Evolutionary conservation across 2,113 vertebrate genomes (phyloP), one percentile per base, ranked within the genome.

Genomic region (Arothron firmamentum): DNA sequence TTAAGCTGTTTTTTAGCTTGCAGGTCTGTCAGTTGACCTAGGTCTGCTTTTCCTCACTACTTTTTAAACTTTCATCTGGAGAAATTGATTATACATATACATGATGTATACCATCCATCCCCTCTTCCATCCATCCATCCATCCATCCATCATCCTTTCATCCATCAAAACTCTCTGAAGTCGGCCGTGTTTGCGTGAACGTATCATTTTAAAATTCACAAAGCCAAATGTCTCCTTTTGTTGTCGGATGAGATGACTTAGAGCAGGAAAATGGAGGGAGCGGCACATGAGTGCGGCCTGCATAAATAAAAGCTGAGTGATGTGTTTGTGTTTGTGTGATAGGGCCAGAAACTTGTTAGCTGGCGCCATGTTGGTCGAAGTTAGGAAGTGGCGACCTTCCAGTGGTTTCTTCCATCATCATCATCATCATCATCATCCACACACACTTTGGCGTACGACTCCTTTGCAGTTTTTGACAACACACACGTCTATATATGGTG

Each of bases 371-470:
- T 68, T 50, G 61, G 42, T 52, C 56, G 43, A 64, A 77, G 70
- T 78, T 76, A 80, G 65, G 59, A 82, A 48, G 56, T 76, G 77
- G 79, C 61, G 51, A 62, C 50, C 50, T 50, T 82, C 80, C 83
- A 78, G 53, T 2, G 15, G 54, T 69, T 62, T 64, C 6, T 34
- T 60, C 54, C 10, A 43, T n/a, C n/a, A n/a, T n/a, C n/a, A n/a
- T n/a, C n/a, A n/a, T 55, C 41, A 11, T 25, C 54, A 42, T 17
- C 46, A 34, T 57, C 50, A 56, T n/a, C 2, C 54, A 52, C 53
- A 34, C 49, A 75, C 46, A 62, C 31, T 41, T 50, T 66, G 31
- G 42, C 55, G 38, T 28, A 38, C 65, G 56, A 58, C 52, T 25
- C 16, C 50, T 70, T 65, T 54, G 23, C 43, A n/a, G 67, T 70